Base-by-base conservation (phyloP, 2,888 invertebrate species). In the Mesochorus sp. region DNA sequence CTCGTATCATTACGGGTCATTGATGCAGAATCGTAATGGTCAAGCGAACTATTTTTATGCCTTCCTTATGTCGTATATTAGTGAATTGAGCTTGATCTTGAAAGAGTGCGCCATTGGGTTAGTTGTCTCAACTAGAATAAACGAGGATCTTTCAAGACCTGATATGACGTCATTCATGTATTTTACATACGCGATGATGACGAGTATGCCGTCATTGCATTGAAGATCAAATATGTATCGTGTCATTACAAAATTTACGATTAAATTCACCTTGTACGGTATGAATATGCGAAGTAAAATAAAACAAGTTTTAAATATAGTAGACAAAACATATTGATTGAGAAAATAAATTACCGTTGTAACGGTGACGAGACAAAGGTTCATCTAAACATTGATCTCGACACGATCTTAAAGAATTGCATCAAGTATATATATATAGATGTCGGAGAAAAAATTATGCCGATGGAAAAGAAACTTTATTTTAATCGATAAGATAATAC, bases 51-150 rank as follows among this genome's bases (percentile, higher is more conserved):
- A 10, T 42, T 12, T 42, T 14, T 42, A 24, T 28, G 8, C 12
- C 3, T 67, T 8, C 17, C 37, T 14, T 26, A 24, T n/a, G 2
- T 39, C 12, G 8, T n/a, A 6, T 31, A 51, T 51, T 31, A 39
- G 39, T 57, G 51, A 51, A 64, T 70, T 34, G 64, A 74, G 57
- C 51, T 78, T 74, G 78, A 78, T 73, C 68, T 78, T 74, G 73
- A 26, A 49, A 73, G 10, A 49, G 31, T 26, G 10, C n/a, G 57
- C 49, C 49, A 51, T 68, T 73, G 49, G 67, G 64, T 74, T 64
- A 51, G 68, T 59, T 47, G 62, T 51, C 21, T 78, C 70, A 70
- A 78, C 44, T 74, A 42, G 78, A 66, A 64, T 28, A 19, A 59
- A 73, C 51, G 72, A n/a, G 31, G 28, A 24, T 14, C 31, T 34